Evolutionary conservation across 2,888 invertebrate species (phyloP).

Genomic region (Nesidiocoris tenuis): DNA sequence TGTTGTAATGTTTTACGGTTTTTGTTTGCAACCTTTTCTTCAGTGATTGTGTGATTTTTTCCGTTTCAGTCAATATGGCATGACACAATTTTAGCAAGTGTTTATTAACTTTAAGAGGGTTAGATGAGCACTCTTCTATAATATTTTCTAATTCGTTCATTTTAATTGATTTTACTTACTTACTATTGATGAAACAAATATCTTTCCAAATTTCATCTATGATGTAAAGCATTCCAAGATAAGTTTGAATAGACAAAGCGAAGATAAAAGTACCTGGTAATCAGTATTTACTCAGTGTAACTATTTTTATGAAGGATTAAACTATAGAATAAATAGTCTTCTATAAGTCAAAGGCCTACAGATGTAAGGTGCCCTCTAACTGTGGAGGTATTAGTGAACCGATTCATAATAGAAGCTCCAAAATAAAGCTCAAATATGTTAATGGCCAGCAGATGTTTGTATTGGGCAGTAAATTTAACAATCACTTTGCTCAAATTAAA

Average conservation of each 20-base stretch:
- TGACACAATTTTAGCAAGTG: neutral
- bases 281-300: conserved; percentile 49
- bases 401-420: conserved; percentile 45
- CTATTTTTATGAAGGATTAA: conserved; percentile 45
- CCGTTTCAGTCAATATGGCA: conserved; percentile 17
- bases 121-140: neutral
- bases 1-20: neutral
- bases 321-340: conserved; percentile 46
- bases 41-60: conserved; percentile 25
- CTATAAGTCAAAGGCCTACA: conserved; percentile 49
- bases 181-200: neutral
- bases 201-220: conserved; percentile 1
- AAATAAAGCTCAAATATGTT: conserved; percentile 47
- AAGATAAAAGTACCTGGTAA: conserved; percentile 48
- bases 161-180: conserved; percentile 17
- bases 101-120: neutral
- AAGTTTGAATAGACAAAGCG: conserved; percentile 38
- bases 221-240: conserved; percentile 31
- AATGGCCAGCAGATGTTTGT: conserved; percentile 42
- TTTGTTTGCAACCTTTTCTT: neutral
- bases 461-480: conserved; percentile 46
- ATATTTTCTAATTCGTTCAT: conserved; percentile 13
- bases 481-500: conserved; percentile 48
- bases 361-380: conserved; percentile 42
- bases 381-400: conserved; percentile 38